Percentiles rank a stretch among this genome's conserved stretches.
phyloP scores from a whole-genome alignment of 2,888 invertebrate species.

The Strigamia transsilvanica region DNA sequence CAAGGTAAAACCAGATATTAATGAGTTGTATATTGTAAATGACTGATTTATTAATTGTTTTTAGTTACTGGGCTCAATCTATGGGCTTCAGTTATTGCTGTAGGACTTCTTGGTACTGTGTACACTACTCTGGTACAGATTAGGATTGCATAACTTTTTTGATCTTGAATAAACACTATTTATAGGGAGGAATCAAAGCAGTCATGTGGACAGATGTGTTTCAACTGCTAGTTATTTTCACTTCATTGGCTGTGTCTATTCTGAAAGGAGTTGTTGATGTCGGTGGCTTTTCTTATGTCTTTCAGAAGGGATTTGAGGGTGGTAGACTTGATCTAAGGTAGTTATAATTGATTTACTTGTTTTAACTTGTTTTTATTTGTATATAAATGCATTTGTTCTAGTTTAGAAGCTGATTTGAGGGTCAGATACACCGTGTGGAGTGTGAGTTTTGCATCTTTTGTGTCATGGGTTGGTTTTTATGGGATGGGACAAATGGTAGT shows the following conservation, averaged over 20 bases:
- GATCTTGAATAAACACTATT: neutral
- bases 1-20: conserved; percentile 51
- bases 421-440: conserved; percentile 66
- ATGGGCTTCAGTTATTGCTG: conserved; percentile 64
- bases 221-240: conserved; percentile 63
- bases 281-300: conserved; percentile 59
- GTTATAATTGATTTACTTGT: neutral
- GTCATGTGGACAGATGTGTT: conserved; percentile 65
- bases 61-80: conserved; percentile 64
- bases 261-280: conserved; percentile 60
- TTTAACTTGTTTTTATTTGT: neutral
- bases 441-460: conserved; percentile 64
- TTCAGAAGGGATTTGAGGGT: conserved; percentile 58
- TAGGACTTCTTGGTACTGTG: conserved; percentile 64
- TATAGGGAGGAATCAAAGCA: conserved; percentile 64
- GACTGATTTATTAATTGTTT: conserved; percentile 46
- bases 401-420: conserved; percentile 65
- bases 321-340: conserved; percentile 60
- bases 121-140: conserved; percentile 63
- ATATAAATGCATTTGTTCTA: conserved; percentile 56
- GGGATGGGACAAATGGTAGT: conserved; percentile 68
- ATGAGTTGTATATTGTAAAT: neutral
- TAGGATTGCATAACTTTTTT: neutral
- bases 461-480: conserved; percentile 64
- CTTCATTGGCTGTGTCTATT: conserved; percentile 62